Evolutionary conservation across 2,113 vertebrate species (phyloP), one percentile per base, ranked within the genome.

Genomic region (Hystrix brachyura): DNA sequence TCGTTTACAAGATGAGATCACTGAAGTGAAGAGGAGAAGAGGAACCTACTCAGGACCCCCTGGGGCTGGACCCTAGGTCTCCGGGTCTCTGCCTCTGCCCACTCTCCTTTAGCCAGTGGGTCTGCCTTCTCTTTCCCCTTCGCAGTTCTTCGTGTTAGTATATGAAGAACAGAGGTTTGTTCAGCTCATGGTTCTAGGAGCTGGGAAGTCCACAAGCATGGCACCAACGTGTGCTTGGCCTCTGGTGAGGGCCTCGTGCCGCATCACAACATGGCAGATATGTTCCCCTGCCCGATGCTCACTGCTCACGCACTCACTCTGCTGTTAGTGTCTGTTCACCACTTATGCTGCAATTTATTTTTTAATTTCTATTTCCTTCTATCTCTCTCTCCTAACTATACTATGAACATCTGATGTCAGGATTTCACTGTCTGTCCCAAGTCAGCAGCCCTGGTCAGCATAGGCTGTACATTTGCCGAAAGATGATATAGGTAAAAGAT

Each of bases 231-330:
- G 43, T 85, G 14, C 46, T 76, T 53, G 34, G 34, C 23, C 18
- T 62, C 55, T 38, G 6, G 55, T 7, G 7, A 76, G 69, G 23
- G 17, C 48, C 7, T 38, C 4, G 0, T 53, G 10, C 27, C 32
- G 7, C 46, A 23, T 4, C 11, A 51, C n/a, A 64, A 51, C 15
- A 53, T 76, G 57, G 17, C 12, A 6, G 46, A 82, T 3, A 5
- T 12, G 43, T 12, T 17, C 7, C 23, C 53, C 12, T n/a, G 46
- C 34, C 69, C 3, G 27, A 12, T 21, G 13, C 15, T 21, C 27
- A 5, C 1, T 7, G 12, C 0, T 65, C 34, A 43, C 18, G 0
- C 2, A 6, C 32, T 21, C 46, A 21, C 32, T 15, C 29, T 14
- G 3, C 19, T 34, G 4, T 46, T 1, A 64, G 13, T 64, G 79